Evolutionary conservation across 30 jellyfish, hydroid and myxozoan genomes (phyloP), one percentile per base, ranked within the genome.

Genomic region (Aurelia coerulea): DNA sequence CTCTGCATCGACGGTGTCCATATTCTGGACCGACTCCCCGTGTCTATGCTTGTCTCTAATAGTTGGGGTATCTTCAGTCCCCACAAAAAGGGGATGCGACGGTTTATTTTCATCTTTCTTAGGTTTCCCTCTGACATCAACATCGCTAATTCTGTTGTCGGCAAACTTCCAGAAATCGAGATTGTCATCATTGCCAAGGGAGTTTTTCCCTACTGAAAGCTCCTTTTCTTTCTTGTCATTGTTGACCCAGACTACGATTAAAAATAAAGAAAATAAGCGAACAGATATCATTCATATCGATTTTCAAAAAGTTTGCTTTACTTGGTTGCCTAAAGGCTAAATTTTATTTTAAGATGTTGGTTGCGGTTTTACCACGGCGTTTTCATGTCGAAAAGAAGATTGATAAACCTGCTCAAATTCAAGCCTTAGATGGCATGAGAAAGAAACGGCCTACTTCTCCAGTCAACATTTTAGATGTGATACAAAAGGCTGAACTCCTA

Each of bases 141-240:
- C 54, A 58, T 58, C 35, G 50, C 74, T 41, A 31, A 68, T 70
- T 42, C 91, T 75, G 32, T 15, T 73, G 64, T 84, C 93, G n/a
- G 87, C 83, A 6, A 74, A 34, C 60, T 84, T 84, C 93, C 93
- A 84, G 69, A 19, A 73, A 5, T 51, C 68, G 31, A 62, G 65
- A 23, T 67, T 87, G 33, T 51, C 83, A 5, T 37, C 54, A 41
- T 64, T 58, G 10, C 59, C 58, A 15, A 71, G 35, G 69, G n/a
- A 70, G 31, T 84, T 34, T 50, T 65, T 77, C 46, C 84, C 93
- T 13, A 84, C 37, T 18, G 88, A 46, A 62, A 84, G 74, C 2
- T 84, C 93, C 51, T 74, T 84, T 56, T 84, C 93, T 66, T 84
- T 84, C 73, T 84, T 84, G 78, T 84, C 93, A 64, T 84, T 84